A percentile compares a stretch with the other conserved stretches of the same genome.
phyloP scores from a whole-genome alignment of 1,140 invertebrate genomes.

The Dendroctonus valens region DNA sequence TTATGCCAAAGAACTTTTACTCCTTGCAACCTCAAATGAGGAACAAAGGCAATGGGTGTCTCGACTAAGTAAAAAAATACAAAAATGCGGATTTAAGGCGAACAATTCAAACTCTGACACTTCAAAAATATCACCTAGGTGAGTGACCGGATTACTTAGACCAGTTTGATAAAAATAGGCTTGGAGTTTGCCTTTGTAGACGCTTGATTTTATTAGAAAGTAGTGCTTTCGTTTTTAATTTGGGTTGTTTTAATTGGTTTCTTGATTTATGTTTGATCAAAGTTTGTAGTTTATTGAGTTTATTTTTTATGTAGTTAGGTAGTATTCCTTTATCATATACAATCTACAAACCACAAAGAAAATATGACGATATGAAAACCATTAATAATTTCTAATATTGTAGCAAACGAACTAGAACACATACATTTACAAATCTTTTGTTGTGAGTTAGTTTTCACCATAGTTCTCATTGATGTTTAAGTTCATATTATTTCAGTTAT shows the following conservation, averaged over 20 bases:
- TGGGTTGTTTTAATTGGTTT: not conserved
- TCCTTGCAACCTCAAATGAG: conserved; percentile 78
- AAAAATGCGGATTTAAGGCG: conserved; percentile 90
- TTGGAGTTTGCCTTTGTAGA: conserved; percentile 4
- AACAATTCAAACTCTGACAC: conserved; percentile 63
- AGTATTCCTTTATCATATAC: not conserved
- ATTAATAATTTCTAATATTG: not conserved
- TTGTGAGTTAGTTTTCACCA: too few relatives aligned
- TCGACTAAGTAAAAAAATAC: conserved; percentile 86
- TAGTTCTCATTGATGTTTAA: too few relatives aligned
- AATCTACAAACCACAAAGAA: not conserved
- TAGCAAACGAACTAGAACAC: too few relatives aligned
- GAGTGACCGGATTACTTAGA: conserved; percentile 33
- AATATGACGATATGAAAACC: not conserved
- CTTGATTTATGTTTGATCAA: not conserved
- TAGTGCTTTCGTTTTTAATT: not conserved
- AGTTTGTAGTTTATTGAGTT: not conserved
- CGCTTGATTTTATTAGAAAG: conserved; percentile 3
- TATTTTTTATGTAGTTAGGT: not conserved
- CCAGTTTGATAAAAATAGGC: not conserved
- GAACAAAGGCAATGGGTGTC: conserved; percentile 93
- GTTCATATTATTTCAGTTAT: too few relatives aligned
- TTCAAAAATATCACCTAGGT: conserved; percentile 51
- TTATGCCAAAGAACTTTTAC: conserved; percentile 86
- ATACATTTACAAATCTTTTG: too few relatives aligned